These are phyloP conservation scores for Spongia lamella DNA, from an alignment of 37 sponge, comb jelly and placozoan genomes.

Conservation along the genomic window DNA sequence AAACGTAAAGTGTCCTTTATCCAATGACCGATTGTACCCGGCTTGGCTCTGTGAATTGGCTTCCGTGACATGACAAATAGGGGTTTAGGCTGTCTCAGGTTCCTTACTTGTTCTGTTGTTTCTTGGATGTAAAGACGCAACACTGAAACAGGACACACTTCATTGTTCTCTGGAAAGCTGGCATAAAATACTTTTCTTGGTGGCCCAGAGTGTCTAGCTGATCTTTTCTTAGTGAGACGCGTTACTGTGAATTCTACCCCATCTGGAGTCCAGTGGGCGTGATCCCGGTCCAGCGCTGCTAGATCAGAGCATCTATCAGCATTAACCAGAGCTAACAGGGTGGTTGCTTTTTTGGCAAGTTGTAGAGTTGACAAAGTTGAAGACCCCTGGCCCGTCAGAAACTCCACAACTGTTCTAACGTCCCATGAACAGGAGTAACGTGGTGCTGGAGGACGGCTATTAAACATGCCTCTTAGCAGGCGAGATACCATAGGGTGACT, in stretches of 20 bases:
- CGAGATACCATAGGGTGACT: no score
- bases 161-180: constrained; percentile 9
- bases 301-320: constrained; percentile 22
- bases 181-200: constrained; percentile 30
- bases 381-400: no score
- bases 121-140: background rate
- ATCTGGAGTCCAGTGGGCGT: background rate
- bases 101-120: no score
- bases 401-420: constrained; percentile 8
- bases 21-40: constrained; percentile 39
- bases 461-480: no score
- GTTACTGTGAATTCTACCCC: no score
- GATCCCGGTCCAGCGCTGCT: background rate
- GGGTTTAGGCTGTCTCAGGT: no score
- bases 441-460: constrained; percentile 20
- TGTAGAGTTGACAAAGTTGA: no score
- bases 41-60: constrained; percentile 11
- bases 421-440: constrained; percentile 19
- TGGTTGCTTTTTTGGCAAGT: no score
- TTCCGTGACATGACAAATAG: constrained; percentile 21
- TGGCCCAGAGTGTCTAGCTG: no score
- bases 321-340: constrained; percentile 15
- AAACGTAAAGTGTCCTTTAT: background rate
- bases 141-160: constrained; percentile 19
- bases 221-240: no score